A percentile compares a stretch with the other conserved stretches of the same genome.
phyloP scores from a whole-genome alignment of 2,888 invertebrate species.

The Idaea aversata region DNA sequence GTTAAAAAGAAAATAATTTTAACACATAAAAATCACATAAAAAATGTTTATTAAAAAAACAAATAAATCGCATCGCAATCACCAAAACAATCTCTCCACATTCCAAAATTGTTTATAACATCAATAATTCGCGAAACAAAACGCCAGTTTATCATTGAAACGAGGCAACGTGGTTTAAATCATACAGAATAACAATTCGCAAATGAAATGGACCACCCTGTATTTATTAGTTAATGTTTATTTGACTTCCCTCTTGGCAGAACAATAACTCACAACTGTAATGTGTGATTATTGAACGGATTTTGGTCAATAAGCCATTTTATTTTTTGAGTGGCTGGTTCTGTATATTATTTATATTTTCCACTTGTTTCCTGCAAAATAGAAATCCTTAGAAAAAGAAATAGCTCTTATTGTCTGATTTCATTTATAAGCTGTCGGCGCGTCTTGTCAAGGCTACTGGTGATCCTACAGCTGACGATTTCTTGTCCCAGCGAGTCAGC shows the following conservation, averaged over 20 bases:
- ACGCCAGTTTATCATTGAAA: background rate
- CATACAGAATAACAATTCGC: constrained; percentile 2
- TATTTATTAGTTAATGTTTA: constrained; percentile 17
- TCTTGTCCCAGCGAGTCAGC: no score
- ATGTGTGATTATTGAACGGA: constrained; percentile 4
- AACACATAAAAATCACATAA: no score
- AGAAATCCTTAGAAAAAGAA: no score
- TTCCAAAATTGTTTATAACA: constrained; percentile 2
- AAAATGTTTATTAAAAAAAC: background rate
- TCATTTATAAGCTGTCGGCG: no score
- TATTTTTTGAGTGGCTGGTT: background rate
- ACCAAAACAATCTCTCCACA: constrained; percentile 16
- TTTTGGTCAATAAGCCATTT: constrained; percentile 11
- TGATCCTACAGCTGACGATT: no score
- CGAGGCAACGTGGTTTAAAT: background rate
- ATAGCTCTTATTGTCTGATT: no score
- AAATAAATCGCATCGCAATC: background rate
- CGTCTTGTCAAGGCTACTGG: no score
- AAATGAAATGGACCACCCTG: constrained; percentile 21
- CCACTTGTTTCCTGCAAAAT: no score
- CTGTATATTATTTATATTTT: no score
- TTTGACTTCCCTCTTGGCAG: constrained; percentile 18
- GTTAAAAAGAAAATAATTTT: no score
- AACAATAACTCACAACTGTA: constrained; percentile 19
- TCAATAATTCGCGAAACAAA: background rate